Evolutionary conservation across 2,113 vertebrate genomes (phyloP), one percentile per base, ranked within the genome.

Genomic region (Cephalopterus ornatus): DNA sequence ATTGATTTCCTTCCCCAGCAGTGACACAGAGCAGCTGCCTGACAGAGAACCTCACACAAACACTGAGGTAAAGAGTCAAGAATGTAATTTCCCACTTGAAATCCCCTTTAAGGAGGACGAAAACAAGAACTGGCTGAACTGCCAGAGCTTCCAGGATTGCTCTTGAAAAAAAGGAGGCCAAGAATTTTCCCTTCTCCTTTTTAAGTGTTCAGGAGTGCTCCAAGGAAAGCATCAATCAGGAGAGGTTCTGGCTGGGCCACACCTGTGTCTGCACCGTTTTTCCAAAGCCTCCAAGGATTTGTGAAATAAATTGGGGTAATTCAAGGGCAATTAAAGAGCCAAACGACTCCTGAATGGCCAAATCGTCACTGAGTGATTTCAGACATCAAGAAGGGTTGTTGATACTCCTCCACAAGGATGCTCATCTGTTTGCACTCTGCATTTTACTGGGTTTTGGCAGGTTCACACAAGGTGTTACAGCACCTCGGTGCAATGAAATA

Each of bases 71-170:
- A 27, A 21, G 24, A 39, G 44, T 50, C 3, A 56, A 72, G 58
- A 92, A 94, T 85, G 74, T 5, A 27, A 61, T 61, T 95, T 94
- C 93, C 66, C 85, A 75, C 68, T 92, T 73, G 61, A 85, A 93
- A 92, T 65, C 62, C 52, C 85, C 85, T 92, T 85, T 5, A 32
- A 93, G 77, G 32, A 55, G 78, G 78, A 87, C 85, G 42, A 46
- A 78, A 55, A 16, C 28, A 92, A 89, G 52, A 93, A 39, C 28
- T 65, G 76, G 14, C 59, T 71, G 72, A 59, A 55, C 30, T 2
- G 2, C 14, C 52, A 68, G 63, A 87, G 35, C 42, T 55, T 62
- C 83, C 12, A 11, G 0, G 3, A 33, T 3, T 22, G 14, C n/a
- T 58, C 23, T 44, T 13, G n/a, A n/a, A 14, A 66, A 68, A 82